Conservation (phyloP, 2,888 invertebrate genomes). For the Cheilosia grossa region DNA sequence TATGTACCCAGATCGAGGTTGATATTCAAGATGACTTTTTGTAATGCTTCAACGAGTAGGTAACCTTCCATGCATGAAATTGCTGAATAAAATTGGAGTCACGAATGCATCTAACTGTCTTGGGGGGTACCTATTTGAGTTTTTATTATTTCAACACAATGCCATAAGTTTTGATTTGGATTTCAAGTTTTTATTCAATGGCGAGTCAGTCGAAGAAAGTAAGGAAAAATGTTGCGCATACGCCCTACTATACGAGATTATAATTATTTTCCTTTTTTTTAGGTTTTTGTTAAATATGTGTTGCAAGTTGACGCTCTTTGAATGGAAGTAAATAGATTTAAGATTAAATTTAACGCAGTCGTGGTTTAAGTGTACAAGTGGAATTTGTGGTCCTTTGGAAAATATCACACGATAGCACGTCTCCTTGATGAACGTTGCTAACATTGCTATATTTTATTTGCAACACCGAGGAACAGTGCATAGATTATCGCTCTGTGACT, state of each 20-base stretch:
- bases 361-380: too few species aligned
- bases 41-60: slow-evolving; percentile 57
- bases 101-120: slow-evolving; percentile 57
- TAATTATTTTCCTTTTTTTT: background rate
- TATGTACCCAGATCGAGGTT: slow-evolving; percentile 12
- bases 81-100: slow-evolving; percentile 35
- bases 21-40: slow-evolving; percentile 44
- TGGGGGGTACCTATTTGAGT: background rate
- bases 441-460: too few species aligned
- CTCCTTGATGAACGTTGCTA: too few species aligned
- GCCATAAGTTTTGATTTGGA: background rate
- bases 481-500: too few species aligned
- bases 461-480: too few species aligned
- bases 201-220: background rate
- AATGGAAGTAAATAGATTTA: too few species aligned
- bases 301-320: too few species aligned
- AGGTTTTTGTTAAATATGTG: too few species aligned
- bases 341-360: too few species aligned
- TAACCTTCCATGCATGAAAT: slow-evolving; percentile 59
- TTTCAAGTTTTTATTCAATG: background rate
- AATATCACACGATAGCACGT: too few species aligned
- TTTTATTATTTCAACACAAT: slow-evolving; percentile 33
- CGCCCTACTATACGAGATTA: slow-evolving; percentile 31
- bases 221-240: slow-evolving; percentile 45
- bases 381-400: too few species aligned